A percentile compares a stretch with the other conserved stretches of the same genome.
phyloP scores from a whole-genome alignment of 1,140 invertebrate genomes.

The Conus betulinus region DNA sequence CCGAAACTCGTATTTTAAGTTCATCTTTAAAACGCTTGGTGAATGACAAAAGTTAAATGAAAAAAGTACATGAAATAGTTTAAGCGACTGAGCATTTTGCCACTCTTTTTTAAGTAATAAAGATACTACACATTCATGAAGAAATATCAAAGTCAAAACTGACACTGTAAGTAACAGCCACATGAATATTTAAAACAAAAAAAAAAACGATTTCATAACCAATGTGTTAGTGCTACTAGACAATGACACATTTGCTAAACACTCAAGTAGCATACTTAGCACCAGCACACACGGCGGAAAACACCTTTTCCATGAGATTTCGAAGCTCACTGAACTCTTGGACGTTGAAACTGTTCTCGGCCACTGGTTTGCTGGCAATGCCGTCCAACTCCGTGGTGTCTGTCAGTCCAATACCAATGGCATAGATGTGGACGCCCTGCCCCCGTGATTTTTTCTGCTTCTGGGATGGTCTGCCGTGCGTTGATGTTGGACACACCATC shows the following conservation, averaged over 20 bases:
- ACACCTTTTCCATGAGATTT: not conserved
- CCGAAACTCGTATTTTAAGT: not conserved
- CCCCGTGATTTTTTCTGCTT: conserved; percentile 53
- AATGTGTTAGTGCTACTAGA: too few species aligned
- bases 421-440: conserved; percentile 64
- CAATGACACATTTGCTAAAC: too few species aligned
- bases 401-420: conserved; percentile 59
- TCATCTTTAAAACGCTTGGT: not conserved
- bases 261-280: not conserved
- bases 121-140: not conserved
- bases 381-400: conserved; percentile 58
- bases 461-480: conserved; percentile 61
- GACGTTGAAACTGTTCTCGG: conserved; percentile 52
- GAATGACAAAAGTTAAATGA: too few species aligned
- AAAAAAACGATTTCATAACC: too few species aligned
- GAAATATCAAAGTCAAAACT: not conserved
- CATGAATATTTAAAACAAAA: not conserved
- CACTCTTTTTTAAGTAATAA: not conserved
- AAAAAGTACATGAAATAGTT: not conserved
- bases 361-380: conserved; percentile 47
- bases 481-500: conserved; percentile 71
- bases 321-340: conserved; percentile 60
- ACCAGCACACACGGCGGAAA: not conserved
- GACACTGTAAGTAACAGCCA: not conserved
- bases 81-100: not conserved